Percentiles rank a stretch among this genome's conserved stretches.
Evolutionary conservation across 2,888 invertebrate genomes (phyloP).

Genomic region (Scaptomyza cyrtandrae): DNA sequence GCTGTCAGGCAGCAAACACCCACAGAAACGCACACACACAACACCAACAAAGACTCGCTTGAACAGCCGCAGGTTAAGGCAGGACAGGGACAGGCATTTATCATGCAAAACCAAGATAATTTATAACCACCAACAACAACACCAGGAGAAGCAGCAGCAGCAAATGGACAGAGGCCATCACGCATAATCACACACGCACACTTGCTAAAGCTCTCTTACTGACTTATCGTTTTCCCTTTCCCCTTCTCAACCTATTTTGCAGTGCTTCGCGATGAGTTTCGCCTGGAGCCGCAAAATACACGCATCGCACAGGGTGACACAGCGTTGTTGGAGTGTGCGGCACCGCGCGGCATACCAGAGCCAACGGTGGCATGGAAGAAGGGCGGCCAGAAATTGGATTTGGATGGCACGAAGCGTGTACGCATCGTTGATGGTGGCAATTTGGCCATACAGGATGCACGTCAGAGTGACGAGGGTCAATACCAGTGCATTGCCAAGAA

Average conservation of each 20-base stretch:
- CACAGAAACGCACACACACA: slow-evolving; percentile 32
- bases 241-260: slow-evolving; percentile 51
- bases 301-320: slow-evolving; percentile 94
- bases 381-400: slow-evolving; percentile 91
- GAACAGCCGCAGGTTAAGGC: slow-evolving; percentile 59
- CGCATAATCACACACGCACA: slow-evolving; percentile 18
- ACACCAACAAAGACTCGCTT: slow-evolving; percentile 8
- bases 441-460: slow-evolving; percentile 92
- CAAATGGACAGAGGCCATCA: slow-evolving; percentile 69
- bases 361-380: slow-evolving; percentile 95
- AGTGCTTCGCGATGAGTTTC: slow-evolving; percentile 96
- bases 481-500: slow-evolving; percentile 94
- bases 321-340: slow-evolving; percentile 93
- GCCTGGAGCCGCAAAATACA: slow-evolving; percentile 92
- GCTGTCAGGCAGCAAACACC: slow-evolving; percentile 76
- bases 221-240: slow-evolving; percentile 33
- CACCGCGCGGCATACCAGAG: slow-evolving; percentile 95
- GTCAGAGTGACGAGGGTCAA: slow-evolving; percentile 91
- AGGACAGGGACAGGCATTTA: slow-evolving; percentile 65
- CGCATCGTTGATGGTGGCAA: slow-evolving; percentile 92
- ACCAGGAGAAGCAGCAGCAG: slow-evolving; percentile 13
- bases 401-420: slow-evolving; percentile 88
- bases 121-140: slow-evolving; percentile 69
- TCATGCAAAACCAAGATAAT: slow-evolving; percentile 79
- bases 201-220: slow-evolving; percentile 18